Evolutionary conservation across 2,113 vertebrate species (phyloP).

Genomic region (Triplophysa rosa): DNA sequence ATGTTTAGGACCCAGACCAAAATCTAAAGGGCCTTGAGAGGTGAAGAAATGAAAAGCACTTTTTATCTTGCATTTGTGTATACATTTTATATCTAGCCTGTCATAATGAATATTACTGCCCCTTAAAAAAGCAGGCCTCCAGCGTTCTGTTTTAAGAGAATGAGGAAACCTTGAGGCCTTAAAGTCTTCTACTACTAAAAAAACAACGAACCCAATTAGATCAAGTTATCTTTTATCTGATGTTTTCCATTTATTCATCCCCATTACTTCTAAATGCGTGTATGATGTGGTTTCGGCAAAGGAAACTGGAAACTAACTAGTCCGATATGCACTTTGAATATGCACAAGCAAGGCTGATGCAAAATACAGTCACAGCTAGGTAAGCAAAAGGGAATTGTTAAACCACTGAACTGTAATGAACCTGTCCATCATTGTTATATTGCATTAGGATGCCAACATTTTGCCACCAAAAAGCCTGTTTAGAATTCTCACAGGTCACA

Average conservation of each 20-base stretch:
- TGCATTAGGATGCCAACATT: neutral
- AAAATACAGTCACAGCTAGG: neutral
- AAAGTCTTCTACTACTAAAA: neutral
- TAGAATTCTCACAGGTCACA: slow-evolving; percentile 5
- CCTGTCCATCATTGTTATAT: neutral
- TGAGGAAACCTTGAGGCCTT: slow-evolving; percentile 28
- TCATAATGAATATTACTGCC: slow-evolving; percentile 5
- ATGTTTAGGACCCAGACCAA: neutral
- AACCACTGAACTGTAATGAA: slow-evolving; percentile 1
- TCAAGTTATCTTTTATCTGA: slow-evolving; percentile 28
- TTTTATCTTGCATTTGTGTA: slow-evolving; percentile 27
- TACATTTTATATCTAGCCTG: slow-evolving; percentile 34
- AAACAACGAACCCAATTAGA: slow-evolving; percentile 19
- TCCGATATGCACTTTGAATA: neutral
- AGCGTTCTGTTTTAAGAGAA: slow-evolving; percentile 23
- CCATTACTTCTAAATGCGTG: neutral
- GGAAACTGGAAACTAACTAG: neutral
- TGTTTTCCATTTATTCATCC: slow-evolving; percentile 32
- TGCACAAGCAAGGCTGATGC: neutral
- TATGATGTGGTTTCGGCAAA: neutral
- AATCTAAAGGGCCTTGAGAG: slow-evolving; percentile 18
- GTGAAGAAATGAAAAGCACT: neutral
- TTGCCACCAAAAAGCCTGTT: slow-evolving; percentile 10
- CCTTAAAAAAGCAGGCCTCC: neutral
- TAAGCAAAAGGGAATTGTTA: neutral